Conservation (phyloP, 2,888 invertebrate genomes). For the Crioceris asparagi region DNA sequence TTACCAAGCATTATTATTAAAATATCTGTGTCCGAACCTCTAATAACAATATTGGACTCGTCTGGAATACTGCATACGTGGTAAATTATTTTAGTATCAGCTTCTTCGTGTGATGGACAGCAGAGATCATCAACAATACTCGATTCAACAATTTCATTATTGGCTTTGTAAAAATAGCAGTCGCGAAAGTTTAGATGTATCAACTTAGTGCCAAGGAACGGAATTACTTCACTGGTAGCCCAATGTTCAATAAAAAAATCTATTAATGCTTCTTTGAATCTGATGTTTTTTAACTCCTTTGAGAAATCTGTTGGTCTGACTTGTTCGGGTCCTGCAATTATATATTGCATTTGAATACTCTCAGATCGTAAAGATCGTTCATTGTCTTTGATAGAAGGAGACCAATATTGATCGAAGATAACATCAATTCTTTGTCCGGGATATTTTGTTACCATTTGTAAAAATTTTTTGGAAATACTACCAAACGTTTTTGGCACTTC, state of each 20-base stretch:
- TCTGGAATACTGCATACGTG: conserved; percentile 16
- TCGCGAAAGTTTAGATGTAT: conserved; percentile 3
- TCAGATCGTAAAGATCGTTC: conserved; percentile 8
- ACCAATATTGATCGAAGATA: conserved; percentile 10
- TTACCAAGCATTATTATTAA: conserved; percentile 20
- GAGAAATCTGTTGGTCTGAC: conserved; percentile 12
- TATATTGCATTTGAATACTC: conserved; percentile 12
- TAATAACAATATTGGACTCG: conserved; percentile 19
- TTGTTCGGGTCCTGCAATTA: conserved; percentile 22
- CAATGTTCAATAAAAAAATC: conserved; percentile 23
- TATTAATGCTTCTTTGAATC: no score
- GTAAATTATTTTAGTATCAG: conserved; percentile 15
- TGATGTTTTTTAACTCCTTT: conserved; percentile 17
- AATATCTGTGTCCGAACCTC: conserved; percentile 20
- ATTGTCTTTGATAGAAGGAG: conserved; percentile 9
- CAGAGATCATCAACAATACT: conserved; percentile 9
- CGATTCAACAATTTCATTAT: conserved; percentile 14
- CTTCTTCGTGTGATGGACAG: conserved; percentile 16
- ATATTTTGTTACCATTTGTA: conserved; percentile 13
- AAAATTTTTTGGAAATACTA: conserved; percentile 12
- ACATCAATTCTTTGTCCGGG: conserved; percentile 5
- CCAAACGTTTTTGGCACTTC: conserved; percentile 14
- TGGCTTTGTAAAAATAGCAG: conserved; percentile 9
- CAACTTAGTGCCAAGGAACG: conserved; percentile 14
- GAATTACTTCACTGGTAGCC: conserved; percentile 20